Evolutionary conservation across 2,888 invertebrate genomes (phyloP), one percentile per base, ranked within the genome.

Genomic region (Thereva unica): DNA sequence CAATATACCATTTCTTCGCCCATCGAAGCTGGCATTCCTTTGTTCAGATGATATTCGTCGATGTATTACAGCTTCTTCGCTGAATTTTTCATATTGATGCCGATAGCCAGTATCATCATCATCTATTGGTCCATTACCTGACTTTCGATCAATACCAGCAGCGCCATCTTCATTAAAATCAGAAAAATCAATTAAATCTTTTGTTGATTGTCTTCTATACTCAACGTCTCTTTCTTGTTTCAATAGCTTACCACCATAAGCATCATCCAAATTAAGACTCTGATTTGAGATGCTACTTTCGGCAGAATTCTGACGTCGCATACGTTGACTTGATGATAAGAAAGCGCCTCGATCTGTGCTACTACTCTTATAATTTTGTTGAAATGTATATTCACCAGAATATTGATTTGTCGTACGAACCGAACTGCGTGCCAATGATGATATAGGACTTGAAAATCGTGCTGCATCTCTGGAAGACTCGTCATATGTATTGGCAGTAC

Each of bases 251-350:
- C 35, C 44, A 12, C 65, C 68, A 45, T 55, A 68, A 12, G 71
- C 71, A 47, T 80, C 80, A 59, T 81, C 81, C 56, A 78, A 71
- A 65, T 77, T 80, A 9, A 77, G 71, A 67, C 82, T 81, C 68
- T 81, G 80, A 73, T 79, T 80, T 41, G 80, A 80, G 38, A 80
- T 78, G 71, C 80, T 81, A 65, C 82, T 81, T 69, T 81, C 81
- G 3, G 79, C 80, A 0, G 81, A 81, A 1, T 81, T 78, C 71
- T 81, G 81, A 5, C 82, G 76, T 3, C 78, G 74, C 77, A 80
- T 81, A 44, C 75, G 73, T n/a, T 61, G 50, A 41, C 44, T 49
- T 35, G 76, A 74, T 9, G 74, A 72, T 69, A 80, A 73, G 12
- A 79, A 76, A 3, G 76, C 72, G 7, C 75, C 75, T 41, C 74